These are phyloP conservation scores for Plectrocnemia conspersa DNA, from an alignment of 1,140 invertebrate species.

Conservation along the genomic window DNA sequence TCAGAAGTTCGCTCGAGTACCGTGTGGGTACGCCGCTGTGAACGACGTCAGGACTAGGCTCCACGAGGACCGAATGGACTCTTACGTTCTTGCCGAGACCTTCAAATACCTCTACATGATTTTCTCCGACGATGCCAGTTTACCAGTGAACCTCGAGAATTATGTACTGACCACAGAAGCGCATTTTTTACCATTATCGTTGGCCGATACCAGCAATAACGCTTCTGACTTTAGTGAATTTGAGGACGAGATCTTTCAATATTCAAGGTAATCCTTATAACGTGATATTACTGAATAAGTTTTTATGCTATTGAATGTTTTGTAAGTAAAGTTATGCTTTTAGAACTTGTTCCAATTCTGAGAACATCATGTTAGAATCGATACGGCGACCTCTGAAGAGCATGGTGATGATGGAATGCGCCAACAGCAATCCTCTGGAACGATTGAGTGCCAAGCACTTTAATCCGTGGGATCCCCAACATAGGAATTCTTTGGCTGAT, in stretches of 20 bases:
- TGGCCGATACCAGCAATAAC: slow-evolving; percentile 51
- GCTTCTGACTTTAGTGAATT: slow-evolving; percentile 27
- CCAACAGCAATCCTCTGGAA: slow-evolving; percentile 55
- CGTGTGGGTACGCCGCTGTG: slow-evolving; percentile 94
- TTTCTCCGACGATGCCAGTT: slow-evolving; percentile 84
- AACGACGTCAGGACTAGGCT: slow-evolving; percentile 89
- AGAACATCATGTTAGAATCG: slow-evolving; percentile 74
- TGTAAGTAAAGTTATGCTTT: slow-evolving; percentile 14
- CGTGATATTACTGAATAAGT: slow-evolving; percentile 42
- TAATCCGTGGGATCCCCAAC: slow-evolving; percentile 82
- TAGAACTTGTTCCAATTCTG: slow-evolving; percentile 80
- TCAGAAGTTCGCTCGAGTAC: slow-evolving; percentile 85
- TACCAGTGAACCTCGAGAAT: slow-evolving; percentile 88
- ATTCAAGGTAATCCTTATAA: slow-evolving; percentile 21
- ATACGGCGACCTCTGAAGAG: slow-evolving; percentile 75
- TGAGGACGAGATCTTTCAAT: slow-evolving; percentile 28
- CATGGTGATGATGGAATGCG: slow-evolving; percentile 78
- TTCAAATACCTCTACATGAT: slow-evolving; percentile 96
- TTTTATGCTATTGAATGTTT: slow-evolving; percentile 10
- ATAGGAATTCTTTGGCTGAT: slow-evolving; percentile 78
- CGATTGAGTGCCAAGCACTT: slow-evolving; percentile 70
- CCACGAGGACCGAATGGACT: slow-evolving; percentile 96
- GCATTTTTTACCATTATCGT: slow-evolving; percentile 85
- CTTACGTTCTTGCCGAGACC: slow-evolving; percentile 95
- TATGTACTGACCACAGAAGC: slow-evolving; percentile 98